Percentiles rank a stretch among this genome's conserved stretches.
Conservation (phyloP, 2,797 vertebrate species). For the Mormyrus proboscirostris region DNA sequence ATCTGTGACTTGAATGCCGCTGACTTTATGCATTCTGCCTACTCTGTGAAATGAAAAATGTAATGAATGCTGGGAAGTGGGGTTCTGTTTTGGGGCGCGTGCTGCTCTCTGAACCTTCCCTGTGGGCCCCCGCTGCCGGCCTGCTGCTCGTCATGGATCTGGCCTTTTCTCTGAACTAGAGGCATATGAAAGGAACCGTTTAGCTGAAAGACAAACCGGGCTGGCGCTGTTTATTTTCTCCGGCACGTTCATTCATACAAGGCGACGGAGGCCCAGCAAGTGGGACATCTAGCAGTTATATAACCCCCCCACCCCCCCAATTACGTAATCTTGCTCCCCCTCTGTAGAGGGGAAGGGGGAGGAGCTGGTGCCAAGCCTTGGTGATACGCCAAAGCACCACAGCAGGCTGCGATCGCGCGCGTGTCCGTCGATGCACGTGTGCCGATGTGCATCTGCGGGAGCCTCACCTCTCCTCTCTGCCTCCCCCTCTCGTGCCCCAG, state of each 20-base stretch:
- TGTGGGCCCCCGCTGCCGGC: background rate
- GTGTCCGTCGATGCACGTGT: background rate
- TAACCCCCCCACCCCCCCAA: slow-evolving; percentile 1
- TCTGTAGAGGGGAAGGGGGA: slow-evolving; percentile 13
- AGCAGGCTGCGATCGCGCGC: background rate
- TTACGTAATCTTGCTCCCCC: slow-evolving; percentile 32
- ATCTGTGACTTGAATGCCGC: background rate
- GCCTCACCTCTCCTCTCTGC: background rate
- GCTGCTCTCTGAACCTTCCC: background rate
- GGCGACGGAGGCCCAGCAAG: background rate
- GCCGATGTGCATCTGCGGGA: background rate
- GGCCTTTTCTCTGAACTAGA: background rate
- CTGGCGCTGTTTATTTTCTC: background rate
- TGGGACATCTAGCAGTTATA: slow-evolving; percentile 18
- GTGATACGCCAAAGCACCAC: background rate
- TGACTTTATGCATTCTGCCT: background rate
- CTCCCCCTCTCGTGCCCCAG: slow-evolving; percentile 46
- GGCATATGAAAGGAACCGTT: background rate
- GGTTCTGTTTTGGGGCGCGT: background rate
- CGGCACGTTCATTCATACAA: slow-evolving; percentile 9
- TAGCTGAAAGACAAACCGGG: background rate
- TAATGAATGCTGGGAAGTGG: background rate
- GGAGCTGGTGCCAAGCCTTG: background rate
- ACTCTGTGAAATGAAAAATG: background rate
- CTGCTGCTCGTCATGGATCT: background rate